These are phyloP conservation scores for Chaetogeoica ovagalla DNA, from an alignment of 2,888 invertebrate species.

Conservation along the genomic window DNA sequence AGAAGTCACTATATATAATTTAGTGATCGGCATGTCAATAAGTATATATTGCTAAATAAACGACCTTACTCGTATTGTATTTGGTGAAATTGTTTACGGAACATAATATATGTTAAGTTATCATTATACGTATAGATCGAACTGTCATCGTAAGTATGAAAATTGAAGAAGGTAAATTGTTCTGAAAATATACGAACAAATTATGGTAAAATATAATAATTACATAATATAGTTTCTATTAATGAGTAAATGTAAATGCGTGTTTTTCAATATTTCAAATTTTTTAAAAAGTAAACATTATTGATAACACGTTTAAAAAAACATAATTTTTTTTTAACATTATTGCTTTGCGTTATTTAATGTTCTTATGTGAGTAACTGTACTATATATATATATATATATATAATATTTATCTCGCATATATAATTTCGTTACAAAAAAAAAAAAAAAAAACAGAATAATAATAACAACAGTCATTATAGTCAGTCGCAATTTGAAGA, in stretches of 20 bases:
- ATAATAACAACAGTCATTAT: no score
- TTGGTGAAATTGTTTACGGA: background rate
- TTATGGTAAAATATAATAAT: background rate
- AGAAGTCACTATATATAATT: no score
- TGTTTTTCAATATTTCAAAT: background rate
- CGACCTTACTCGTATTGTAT: background rate
- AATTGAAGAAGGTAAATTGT: background rate
- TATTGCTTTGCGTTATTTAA: background rate
- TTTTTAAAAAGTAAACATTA: no score
- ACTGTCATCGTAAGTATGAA: background rate
- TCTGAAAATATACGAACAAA: background rate
- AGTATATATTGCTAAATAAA: background rate
- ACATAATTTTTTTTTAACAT: no score
- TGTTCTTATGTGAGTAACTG: background rate
- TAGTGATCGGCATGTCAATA: background rate
- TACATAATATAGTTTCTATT: no score
- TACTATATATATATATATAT: no score
- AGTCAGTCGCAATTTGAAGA: background rate
- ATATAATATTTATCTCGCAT: background rate
- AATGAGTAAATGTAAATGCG: no score
- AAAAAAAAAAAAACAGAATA: no score
- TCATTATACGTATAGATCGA: no score
- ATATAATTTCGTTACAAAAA: background rate
- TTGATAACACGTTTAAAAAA: no score
- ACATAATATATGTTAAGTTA: background rate